phyloP scores from a whole-genome alignment of 2,113 vertebrate genomes.

The Mesoclemmys tuberculata region DNA sequence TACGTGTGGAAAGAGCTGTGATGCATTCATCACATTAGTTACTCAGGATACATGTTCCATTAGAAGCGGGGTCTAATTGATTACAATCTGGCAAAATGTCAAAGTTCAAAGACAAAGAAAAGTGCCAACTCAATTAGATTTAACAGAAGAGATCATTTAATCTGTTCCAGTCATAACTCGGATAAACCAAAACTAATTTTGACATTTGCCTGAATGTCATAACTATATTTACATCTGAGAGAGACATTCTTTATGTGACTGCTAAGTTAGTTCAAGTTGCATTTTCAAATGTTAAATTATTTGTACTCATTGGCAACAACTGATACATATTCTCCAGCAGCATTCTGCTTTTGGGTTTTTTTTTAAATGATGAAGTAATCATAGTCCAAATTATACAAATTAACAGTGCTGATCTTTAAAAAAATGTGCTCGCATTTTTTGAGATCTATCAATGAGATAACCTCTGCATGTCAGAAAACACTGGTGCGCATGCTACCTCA shows the following conservation, averaged over 20 bases:
- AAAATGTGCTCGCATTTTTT: slow-evolving; percentile 39
- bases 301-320: not conserved
- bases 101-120: not conserved
- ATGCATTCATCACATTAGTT: not conserved
- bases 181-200: not conserved
- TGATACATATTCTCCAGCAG: slow-evolving; percentile 8
- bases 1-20: not conserved
- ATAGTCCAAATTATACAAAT: slow-evolving; percentile 41
- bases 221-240: accelerated
- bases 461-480: slow-evolving; percentile 55
- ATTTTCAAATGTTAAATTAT: slow-evolving; percentile 10
- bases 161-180: not conserved
- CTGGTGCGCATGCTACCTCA: slow-evolving; percentile 16
- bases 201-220: not conserved
- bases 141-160: not conserved
- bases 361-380: slow-evolving; percentile 11
- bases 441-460: slow-evolving; percentile 38
- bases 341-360: not conserved
- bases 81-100: not conserved
- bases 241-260: not conserved
- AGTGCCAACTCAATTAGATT: not conserved
- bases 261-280: not conserved
- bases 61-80: not conserved
- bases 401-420: slow-evolving; percentile 21
- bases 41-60: not conserved